Evolutionary conservation across 2,113 vertebrate species (phyloP).

Genomic region (Pachyramphus minor): DNA sequence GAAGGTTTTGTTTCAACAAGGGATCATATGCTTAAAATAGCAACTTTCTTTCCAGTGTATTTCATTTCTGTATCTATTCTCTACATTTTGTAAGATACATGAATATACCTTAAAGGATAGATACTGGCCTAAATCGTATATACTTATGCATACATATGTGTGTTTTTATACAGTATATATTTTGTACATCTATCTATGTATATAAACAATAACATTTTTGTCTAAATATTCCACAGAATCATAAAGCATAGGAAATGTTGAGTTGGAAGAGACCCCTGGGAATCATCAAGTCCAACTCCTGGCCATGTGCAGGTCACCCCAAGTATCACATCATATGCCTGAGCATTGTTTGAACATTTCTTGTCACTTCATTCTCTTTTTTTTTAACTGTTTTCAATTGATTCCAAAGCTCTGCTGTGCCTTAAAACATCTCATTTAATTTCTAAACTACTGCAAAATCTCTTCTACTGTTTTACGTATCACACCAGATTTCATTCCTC

Average conservation of each 20-base stretch:
- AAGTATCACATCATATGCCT: not conserved
- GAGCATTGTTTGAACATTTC: not conserved
- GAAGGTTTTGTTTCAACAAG: not conserved
- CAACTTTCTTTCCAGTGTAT: not conserved
- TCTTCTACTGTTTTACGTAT: not conserved
- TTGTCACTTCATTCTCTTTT: not conserved
- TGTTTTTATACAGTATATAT: not conserved
- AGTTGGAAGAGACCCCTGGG: not conserved
- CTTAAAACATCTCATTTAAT: not conserved
- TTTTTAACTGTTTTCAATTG: not conserved
- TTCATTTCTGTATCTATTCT: not conserved
- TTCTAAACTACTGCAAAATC: not conserved
- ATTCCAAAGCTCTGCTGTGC: not conserved
- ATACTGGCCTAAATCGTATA: not conserved
- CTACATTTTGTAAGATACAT: not conserved
- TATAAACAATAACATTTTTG: not conserved
- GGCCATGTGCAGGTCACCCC: not conserved
- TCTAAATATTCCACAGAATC: not conserved
- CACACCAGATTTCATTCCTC: not conserved
- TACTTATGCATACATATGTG: too few relatives aligned
- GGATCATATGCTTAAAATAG: not conserved
- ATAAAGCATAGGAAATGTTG: not conserved
- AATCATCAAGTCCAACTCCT: not conserved
- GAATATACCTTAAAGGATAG: not conserved
- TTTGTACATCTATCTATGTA: rapidly evolving